A percentile compares a stretch with the other conserved stretches of the same genome.
Conservation (phyloP, 2,797 vertebrate species). For the Distichodus sexfasciatus region DNA sequence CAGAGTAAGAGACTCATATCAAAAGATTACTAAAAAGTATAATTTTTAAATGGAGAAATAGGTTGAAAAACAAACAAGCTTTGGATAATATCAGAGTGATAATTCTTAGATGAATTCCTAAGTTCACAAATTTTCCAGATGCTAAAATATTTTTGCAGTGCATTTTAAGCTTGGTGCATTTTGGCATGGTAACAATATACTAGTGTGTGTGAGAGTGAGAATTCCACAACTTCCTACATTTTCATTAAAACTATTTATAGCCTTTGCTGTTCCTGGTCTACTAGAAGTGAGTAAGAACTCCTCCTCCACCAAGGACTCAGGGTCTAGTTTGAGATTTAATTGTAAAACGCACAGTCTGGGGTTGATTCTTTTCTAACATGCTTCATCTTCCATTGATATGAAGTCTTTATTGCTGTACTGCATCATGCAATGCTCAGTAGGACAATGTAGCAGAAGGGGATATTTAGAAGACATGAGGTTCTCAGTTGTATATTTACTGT, state of each 20-base stretch:
- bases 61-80: too few relatives aligned
- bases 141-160: too few relatives aligned
- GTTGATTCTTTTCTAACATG: constrained; percentile 77
- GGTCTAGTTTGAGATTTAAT: constrained; percentile 87
- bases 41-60: too few relatives aligned
- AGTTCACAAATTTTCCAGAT: too few relatives aligned
- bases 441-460: neutral
- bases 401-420: constrained; percentile 11
- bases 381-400: neutral
- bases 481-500: too few relatives aligned
- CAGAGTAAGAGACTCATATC: too few relatives aligned
- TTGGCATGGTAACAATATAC: too few relatives aligned
- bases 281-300: constrained; percentile 70
- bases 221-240: constrained; percentile 1
- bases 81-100: too few relatives aligned
- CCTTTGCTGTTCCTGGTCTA: constrained; percentile 79
- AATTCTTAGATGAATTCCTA: too few relatives aligned
- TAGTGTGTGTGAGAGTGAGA: constrained; percentile 10
- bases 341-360: constrained; percentile 87
- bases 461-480: neutral
- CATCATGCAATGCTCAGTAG: neutral
- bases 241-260: constrained; percentile 45
- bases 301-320: constrained; percentile 78
- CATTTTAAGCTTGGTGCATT: too few relatives aligned
- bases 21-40: too few relatives aligned